These are phyloP conservation scores for Sander vitreus DNA, from an alignment of 2,113 vertebrate genomes.

Conservation along the genomic window DNA sequence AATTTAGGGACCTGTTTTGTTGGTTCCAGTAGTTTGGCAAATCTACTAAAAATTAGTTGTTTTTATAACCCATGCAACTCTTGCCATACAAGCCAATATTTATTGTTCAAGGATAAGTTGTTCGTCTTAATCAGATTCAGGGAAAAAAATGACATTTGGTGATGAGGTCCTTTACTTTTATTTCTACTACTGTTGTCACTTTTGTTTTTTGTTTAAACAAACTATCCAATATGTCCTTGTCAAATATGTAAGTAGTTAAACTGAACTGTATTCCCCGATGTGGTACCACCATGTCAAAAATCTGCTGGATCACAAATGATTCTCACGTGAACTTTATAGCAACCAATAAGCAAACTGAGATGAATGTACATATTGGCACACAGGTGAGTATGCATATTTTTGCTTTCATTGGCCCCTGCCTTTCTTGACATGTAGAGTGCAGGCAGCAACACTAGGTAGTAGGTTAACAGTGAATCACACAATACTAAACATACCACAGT, in stretches of 20 bases:
- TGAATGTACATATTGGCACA: not conserved
- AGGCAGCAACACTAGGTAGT: not conserved
- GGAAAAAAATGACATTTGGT: not conserved
- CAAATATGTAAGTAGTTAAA: not conserved
- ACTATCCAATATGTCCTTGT: not conserved
- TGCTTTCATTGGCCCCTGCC: no score
- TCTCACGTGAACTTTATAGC: not conserved
- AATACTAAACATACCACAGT: not conserved
- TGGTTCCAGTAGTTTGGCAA: not conserved
- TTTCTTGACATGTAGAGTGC: not conserved
- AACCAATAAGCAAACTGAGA: not conserved
- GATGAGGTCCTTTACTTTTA: not conserved
- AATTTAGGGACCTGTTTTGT: not conserved
- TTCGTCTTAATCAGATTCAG: not conserved
- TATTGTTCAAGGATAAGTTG: not conserved
- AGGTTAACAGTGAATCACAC: constrained; percentile 25
- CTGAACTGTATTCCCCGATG: not conserved
- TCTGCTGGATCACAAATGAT: not conserved
- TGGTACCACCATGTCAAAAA: not conserved
- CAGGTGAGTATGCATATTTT: not conserved
- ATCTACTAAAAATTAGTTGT: no score
- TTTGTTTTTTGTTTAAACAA: not conserved
- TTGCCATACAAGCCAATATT: not conserved
- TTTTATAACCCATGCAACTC: not conserved
- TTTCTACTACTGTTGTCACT: not conserved